A percentile compares a stretch with the other conserved stretches of the same genome.
Conservation (phyloP, 2,888 invertebrate species). For the Drosophila meridionalis region DNA sequence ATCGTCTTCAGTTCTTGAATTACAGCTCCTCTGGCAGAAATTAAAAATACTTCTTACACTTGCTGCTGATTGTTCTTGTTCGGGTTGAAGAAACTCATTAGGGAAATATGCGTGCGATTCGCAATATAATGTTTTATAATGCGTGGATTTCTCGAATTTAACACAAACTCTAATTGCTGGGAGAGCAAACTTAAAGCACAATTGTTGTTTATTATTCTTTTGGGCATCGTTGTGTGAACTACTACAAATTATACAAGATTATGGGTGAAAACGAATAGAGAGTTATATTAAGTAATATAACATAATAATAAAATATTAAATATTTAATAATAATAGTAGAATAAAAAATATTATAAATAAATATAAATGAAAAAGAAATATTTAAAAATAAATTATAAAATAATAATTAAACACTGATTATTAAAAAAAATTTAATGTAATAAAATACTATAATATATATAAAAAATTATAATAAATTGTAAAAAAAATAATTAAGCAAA, state of each 20-base stretch:
- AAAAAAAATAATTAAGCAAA: background rate
- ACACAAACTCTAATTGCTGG: slow-evolving; percentile 13
- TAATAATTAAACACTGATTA: no score
- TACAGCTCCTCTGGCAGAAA: slow-evolving; percentile 8
- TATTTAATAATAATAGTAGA: background rate
- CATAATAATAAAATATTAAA: background rate
- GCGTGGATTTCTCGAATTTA: slow-evolving; percentile 5
- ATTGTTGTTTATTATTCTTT: slow-evolving; percentile 3
- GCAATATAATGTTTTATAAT: slow-evolving; percentile 17
- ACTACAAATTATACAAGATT: background rate
- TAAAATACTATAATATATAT: background rate
- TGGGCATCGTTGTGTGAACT: background rate
- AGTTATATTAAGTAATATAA: background rate
- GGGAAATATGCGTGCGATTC: slow-evolving; percentile 23
- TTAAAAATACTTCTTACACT: slow-evolving; percentile 14
- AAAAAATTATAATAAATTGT: background rate
- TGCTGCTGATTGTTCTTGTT: slow-evolving; percentile 11
- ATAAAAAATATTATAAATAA: background rate
- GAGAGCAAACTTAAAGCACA: background rate
- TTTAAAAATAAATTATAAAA: background rate
- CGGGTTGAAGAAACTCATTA: slow-evolving; percentile 44
- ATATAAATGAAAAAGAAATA: background rate
- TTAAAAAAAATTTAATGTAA: background rate
- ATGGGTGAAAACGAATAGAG: background rate
- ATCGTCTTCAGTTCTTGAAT: slow-evolving; percentile 8